These are phyloP conservation scores for Steinernema carpocapsae DNA, from an alignment of 2,888 invertebrate species.

Conservation along the genomic window DNA sequence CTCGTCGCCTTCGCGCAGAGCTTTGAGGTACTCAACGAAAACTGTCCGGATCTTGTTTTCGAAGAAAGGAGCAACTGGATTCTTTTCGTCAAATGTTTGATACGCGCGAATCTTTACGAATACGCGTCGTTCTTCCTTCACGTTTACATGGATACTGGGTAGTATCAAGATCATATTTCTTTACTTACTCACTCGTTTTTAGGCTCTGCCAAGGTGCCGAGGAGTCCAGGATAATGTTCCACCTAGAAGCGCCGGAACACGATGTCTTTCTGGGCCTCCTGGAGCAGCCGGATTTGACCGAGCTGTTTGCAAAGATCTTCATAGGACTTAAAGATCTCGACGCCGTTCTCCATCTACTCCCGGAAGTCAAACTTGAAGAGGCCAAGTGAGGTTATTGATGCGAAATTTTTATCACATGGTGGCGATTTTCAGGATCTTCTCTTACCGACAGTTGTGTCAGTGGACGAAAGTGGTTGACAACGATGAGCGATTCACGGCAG, in stretches of 20 bases:
- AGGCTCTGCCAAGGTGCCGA: not conserved
- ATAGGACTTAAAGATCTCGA: slow-evolving; percentile 33
- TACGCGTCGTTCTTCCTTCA: not conserved
- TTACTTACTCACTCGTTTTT: not conserved
- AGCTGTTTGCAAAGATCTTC: slow-evolving; percentile 16
- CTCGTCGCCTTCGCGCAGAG: no score
- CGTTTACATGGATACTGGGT: not conserved
- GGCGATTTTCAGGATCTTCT: not conserved
- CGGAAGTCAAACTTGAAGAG: slow-evolving; percentile 8
- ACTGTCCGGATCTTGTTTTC: no score
- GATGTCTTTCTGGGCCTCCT: no score
- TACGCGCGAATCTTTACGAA: not conserved
- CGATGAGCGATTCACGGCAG: not conserved
- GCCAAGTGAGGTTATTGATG: not conserved
- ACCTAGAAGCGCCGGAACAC: no score
- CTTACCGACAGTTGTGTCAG: not conserved
- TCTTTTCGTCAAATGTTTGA: no score
- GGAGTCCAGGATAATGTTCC: no score
- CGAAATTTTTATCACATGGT: not conserved
- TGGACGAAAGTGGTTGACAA: not conserved
- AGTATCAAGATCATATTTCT: not conserved
- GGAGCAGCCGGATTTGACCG: not conserved
- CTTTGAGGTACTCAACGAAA: no score
- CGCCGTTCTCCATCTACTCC: slow-evolving; percentile 31
- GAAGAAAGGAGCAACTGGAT: no score